phyloP scores from a whole-genome alignment of 2,113 vertebrate species.

The Hymenochirus boettgeri region DNA sequence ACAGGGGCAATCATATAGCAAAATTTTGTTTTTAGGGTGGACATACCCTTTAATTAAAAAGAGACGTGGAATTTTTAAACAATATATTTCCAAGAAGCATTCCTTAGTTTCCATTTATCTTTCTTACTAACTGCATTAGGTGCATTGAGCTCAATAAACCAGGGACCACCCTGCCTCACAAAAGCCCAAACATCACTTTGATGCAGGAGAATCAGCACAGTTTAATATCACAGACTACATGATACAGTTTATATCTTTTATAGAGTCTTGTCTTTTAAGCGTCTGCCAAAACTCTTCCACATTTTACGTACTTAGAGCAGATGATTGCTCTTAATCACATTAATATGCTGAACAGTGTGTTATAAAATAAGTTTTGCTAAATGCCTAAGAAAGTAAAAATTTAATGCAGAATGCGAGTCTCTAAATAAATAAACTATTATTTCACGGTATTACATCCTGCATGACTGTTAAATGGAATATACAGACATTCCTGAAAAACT shows the following conservation, averaged over 20 bases:
- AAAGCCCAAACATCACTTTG: background rate
- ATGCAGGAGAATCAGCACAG: background rate
- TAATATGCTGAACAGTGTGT: too few relatives aligned
- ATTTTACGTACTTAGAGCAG: too few relatives aligned
- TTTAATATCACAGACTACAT: background rate
- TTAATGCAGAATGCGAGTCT: background rate
- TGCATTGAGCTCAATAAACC: background rate
- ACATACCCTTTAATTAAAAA: too few relatives aligned
- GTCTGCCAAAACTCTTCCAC: background rate
- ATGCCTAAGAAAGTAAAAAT: background rate
- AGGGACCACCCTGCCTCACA: background rate
- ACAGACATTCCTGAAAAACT: background rate
- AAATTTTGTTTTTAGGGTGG: too few relatives aligned
- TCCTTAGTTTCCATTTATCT: too few relatives aligned
- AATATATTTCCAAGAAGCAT: too few relatives aligned
- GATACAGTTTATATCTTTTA: background rate
- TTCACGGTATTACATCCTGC: background rate
- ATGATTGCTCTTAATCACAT: too few relatives aligned
- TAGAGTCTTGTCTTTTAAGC: background rate
- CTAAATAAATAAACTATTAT: background rate
- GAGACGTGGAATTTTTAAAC: too few relatives aligned
- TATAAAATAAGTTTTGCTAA: background rate
- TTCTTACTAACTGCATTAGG: background rate
- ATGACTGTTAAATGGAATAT: background rate
- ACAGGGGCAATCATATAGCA: too few relatives aligned